These are phyloP conservation scores for Pharmacophagus antenor DNA, from an alignment of 2,888 invertebrate species.

Conservation along the genomic window DNA sequence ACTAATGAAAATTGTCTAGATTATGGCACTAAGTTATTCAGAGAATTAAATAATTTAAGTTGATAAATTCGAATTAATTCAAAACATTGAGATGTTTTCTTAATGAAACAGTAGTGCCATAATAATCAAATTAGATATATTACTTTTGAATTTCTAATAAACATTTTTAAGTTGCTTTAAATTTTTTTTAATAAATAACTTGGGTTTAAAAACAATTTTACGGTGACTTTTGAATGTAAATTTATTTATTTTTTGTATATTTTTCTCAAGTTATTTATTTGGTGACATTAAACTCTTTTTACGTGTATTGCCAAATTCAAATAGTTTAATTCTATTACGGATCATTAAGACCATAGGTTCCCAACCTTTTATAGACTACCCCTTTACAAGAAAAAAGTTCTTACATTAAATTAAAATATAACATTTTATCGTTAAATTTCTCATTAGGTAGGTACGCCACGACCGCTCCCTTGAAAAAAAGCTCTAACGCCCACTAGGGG, in stretches of 20 bases:
- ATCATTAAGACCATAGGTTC: neutral
- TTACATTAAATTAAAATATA: too few species aligned
- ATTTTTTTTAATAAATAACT: slow-evolving; percentile 29
- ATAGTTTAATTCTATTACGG: neutral
- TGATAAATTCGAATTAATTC: too few species aligned
- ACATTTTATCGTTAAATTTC: too few species aligned
- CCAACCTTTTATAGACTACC: too few species aligned
- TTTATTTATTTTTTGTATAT: slow-evolving; percentile 16
- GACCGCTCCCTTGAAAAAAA: too few species aligned
- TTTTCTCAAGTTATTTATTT: slow-evolving; percentile 16
- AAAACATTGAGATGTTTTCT: neutral
- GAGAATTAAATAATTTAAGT: neutral
- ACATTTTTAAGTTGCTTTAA: neutral
- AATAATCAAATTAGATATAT: slow-evolving; percentile 1
- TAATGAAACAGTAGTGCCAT: slow-evolving; percentile 1
- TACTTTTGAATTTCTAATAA: neutral
- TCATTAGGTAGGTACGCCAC: too few species aligned
- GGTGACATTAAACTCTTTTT: neutral
- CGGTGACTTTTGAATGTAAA: neutral
- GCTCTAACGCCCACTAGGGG: too few species aligned
- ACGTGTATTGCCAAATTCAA: neutral
- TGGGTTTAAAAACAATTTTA: slow-evolving; percentile 28
- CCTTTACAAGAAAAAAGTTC: too few species aligned
- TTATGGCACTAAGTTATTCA: slow-evolving; percentile 17
- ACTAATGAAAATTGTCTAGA: neutral